phyloP scores from a whole-genome alignment of 2,113 vertebrate species.

The Sciurus niger region DNA sequence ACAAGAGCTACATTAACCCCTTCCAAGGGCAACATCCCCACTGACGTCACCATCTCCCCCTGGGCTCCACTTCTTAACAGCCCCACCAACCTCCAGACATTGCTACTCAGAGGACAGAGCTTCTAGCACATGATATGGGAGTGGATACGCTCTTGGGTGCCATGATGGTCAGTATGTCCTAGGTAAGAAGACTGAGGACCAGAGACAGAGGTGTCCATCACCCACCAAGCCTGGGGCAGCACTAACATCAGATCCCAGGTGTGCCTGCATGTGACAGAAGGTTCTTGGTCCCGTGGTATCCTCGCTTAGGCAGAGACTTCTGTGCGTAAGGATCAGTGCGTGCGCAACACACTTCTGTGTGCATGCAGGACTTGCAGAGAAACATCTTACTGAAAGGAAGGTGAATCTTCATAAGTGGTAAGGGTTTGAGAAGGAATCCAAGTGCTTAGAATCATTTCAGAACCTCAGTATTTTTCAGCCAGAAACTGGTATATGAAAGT shows the following conservation, averaged over 20 bases:
- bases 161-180: not conserved
- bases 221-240: fast-evolving
- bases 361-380: constrained; percentile 67
- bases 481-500: not conserved
- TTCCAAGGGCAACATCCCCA: not conserved
- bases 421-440: constrained; percentile 25
- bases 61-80: not conserved
- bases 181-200: not conserved
- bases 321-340: constrained; percentile 69
- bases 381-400: constrained; percentile 67
- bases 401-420: constrained; percentile 66
- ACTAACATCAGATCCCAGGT: not conserved
- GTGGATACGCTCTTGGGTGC: too few species aligned
- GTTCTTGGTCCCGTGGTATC: not conserved
- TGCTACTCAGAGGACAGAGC: not conserved
- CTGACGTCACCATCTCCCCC: too few species aligned
- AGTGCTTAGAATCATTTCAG: not conserved
- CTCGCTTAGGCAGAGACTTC: constrained; percentile 40
- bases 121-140: not conserved
- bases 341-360: constrained; percentile 68
- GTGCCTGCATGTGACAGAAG: not conserved
- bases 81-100: not conserved
- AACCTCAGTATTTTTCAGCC: constrained; percentile 33
- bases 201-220: not conserved
- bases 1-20: not conserved